Conservation (phyloP, 2,113 vertebrate genomes). For the Pristiophorus japonicus region DNA sequence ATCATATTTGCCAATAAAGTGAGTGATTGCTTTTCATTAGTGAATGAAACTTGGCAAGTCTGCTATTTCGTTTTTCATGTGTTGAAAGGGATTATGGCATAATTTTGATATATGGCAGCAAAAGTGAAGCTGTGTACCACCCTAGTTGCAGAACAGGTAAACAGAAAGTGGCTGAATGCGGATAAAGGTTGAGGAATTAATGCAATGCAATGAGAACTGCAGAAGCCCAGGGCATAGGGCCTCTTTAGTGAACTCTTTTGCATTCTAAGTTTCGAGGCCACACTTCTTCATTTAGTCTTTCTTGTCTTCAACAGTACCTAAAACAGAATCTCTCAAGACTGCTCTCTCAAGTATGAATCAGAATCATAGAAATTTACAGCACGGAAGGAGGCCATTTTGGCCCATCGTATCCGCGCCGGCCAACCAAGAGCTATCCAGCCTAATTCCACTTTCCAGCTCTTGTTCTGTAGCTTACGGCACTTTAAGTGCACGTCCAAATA, state of each 20-base stretch:
- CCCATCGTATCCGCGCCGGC: too few relatives aligned
- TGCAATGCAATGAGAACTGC: not conserved
- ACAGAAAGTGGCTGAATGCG: not conserved
- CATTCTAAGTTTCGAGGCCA: not conserved
- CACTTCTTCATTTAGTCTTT: not conserved
- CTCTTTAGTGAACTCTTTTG: not conserved
- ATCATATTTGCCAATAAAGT: not conserved
- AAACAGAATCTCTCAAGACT: not conserved
- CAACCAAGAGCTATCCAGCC: too few relatives aligned
- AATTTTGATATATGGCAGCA: not conserved
- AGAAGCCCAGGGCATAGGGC: not conserved
- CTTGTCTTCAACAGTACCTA: not conserved
- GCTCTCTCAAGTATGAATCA: not conserved
- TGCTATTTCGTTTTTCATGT: not conserved
- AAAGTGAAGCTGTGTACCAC: not conserved
- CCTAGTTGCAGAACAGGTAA: constrained; percentile 14
- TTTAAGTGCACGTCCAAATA: too few relatives aligned
- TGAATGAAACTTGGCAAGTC: constrained; percentile 10
- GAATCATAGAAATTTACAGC: too few relatives aligned
- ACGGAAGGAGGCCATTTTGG: too few relatives aligned
- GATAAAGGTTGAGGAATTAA: not conserved
- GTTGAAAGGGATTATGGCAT: not conserved
- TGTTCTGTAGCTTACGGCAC: too few relatives aligned
- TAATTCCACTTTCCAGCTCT: too few relatives aligned
- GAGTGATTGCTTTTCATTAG: not conserved